Evolutionary conservation across 2,888 invertebrate genomes (phyloP).

Genomic region (Eupithecia subfuscata): DNA sequence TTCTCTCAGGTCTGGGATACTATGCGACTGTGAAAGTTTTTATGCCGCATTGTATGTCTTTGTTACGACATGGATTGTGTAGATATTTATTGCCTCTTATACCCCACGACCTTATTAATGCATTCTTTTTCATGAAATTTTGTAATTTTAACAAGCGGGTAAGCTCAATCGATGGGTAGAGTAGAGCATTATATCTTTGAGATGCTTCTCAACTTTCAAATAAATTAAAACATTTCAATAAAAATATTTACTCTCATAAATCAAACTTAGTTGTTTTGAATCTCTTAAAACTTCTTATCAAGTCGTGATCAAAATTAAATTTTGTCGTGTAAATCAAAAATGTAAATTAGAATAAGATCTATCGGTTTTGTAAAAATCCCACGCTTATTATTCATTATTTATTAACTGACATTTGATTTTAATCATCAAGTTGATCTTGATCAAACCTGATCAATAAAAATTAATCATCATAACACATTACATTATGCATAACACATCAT

Average conservation of each 20-base stretch:
- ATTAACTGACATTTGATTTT: constrained; percentile 16
- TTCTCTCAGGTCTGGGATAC: constrained; percentile 25
- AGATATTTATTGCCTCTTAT: constrained; percentile 7
- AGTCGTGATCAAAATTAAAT: neutral
- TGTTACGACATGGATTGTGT: constrained; percentile 40
- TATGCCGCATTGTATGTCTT: constrained; percentile 26
- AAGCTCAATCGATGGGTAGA: too few relatives aligned
- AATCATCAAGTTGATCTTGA: constrained; percentile 29
- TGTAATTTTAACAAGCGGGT: neutral
- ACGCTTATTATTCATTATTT: constrained; percentile 11
- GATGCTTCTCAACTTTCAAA: neutral
- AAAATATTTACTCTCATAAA: neutral
- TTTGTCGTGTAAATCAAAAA: neutral
- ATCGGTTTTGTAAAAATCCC: constrained; percentile 7
- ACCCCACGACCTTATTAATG: constrained; percentile 3
- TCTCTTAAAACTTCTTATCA: neutral
- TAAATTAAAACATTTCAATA: too few relatives aligned
- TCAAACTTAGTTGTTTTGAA: neutral
- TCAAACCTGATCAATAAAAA: constrained; percentile 16
- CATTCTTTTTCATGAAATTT: neutral
- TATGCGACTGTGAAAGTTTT: constrained; percentile 37
- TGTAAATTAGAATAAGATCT: constrained; percentile 2
- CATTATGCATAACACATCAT: constrained; percentile 1
- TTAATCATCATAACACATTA: constrained; percentile 22
- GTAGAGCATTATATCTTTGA: neutral